Conservation (phyloP, 2,113 vertebrate species). For the Pogonocichla stellata region DNA sequence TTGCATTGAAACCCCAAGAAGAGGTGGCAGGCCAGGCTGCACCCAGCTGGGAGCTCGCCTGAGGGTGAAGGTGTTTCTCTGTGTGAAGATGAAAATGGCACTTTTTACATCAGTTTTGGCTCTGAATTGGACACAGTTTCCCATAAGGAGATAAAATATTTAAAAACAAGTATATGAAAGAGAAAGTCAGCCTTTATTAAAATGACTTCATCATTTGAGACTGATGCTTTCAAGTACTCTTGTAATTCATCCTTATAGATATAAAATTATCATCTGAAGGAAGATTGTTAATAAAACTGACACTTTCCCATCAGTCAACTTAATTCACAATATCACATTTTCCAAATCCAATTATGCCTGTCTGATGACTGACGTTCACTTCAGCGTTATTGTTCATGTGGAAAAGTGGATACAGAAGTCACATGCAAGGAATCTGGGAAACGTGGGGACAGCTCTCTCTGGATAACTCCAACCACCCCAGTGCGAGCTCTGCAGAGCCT, state of each 20-base stretch:
- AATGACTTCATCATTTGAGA: conserved; percentile 39
- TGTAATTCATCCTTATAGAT: conserved; percentile 52
- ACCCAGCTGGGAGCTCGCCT: neutral
- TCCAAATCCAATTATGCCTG: conserved; percentile 56
- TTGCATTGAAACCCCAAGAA: neutral
- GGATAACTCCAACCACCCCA: neutral
- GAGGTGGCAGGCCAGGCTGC: neutral
- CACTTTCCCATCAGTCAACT: conserved; percentile 67
- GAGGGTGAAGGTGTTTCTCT: neutral
- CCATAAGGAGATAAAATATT: conserved; percentile 41
- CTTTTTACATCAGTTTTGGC: neutral
- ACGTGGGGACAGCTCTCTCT: neutral
- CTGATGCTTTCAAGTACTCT: conserved; percentile 35
- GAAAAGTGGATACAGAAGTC: neutral
- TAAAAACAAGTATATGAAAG: conserved; percentile 37
- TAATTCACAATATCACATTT: conserved; percentile 63
- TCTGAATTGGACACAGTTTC: neutral
- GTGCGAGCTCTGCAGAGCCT: neutral
- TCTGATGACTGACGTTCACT: conserved; percentile 26
- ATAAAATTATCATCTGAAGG: conserved; percentile 59
- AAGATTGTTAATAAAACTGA: conserved; percentile 65
- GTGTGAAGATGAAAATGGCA: neutral
- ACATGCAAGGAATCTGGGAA: neutral
- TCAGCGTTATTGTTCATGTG: neutral
- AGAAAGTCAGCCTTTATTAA: conserved; percentile 42